These are phyloP conservation scores for Girardinichthys multiradiatus DNA, from an alignment of 2,113 vertebrate species.

Conservation along the genomic window DNA sequence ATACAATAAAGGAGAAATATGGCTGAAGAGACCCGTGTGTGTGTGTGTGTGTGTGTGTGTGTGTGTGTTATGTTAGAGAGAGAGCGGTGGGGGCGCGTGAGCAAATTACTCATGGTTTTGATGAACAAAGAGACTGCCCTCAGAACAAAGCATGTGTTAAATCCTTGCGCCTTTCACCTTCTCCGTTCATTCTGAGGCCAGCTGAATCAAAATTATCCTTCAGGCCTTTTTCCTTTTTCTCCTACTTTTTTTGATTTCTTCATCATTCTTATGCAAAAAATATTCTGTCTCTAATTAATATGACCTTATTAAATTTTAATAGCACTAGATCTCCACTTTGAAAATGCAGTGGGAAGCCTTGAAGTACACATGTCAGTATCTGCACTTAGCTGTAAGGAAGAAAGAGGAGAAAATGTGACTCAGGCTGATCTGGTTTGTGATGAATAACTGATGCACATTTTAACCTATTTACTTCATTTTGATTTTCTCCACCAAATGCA, in stretches of 20 bases:
- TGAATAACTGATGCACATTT: conserved; percentile 80
- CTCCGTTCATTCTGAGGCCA: conserved; percentile 74
- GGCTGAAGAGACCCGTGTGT: conserved; percentile 31
- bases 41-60: conserved; percentile 1
- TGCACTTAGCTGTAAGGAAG: conserved; percentile 69
- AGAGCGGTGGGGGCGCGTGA: conserved; percentile 54
- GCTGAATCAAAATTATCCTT: conserved; percentile 72
- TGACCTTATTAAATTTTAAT: conserved; percentile 82
- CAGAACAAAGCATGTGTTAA: conserved; percentile 74
- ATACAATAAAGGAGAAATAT: conserved; percentile 81
- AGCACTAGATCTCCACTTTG: conserved; percentile 67
- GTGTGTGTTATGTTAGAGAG: conserved; percentile 22
- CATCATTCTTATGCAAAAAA: conserved; percentile 75
- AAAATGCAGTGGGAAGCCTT: conserved; percentile 72
- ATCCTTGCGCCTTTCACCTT: conserved; percentile 78
- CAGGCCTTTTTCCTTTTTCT: conserved; percentile 36
- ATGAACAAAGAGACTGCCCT: conserved; percentile 79
- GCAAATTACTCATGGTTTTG: conserved; percentile 75
- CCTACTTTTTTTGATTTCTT: conserved; percentile 69
- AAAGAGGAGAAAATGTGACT: conserved; percentile 56
- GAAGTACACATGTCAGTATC: conserved; percentile 83
- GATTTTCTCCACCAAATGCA: conserved; percentile 60
- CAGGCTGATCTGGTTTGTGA: conserved; percentile 74
- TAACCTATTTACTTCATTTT: conserved; percentile 81
- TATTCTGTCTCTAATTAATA: conserved; percentile 81